These are phyloP conservation scores for Aspidiotus destructor DNA, from an alignment of 2,888 invertebrate species.

Conservation along the genomic window DNA sequence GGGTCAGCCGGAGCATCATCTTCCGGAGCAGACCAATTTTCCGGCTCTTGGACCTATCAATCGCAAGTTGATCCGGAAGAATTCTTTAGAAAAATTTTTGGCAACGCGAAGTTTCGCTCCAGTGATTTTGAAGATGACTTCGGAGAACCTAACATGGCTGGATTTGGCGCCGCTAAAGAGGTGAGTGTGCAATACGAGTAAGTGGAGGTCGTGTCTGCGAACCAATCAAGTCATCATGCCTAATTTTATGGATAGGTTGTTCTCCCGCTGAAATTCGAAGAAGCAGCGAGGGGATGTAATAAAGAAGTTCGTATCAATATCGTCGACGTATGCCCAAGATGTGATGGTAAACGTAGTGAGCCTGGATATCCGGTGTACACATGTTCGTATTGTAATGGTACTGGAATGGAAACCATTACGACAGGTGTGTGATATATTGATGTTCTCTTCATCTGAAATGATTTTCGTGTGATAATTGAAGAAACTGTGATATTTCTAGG, in stretches of 20 bases:
- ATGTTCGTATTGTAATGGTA: constrained; percentile 90
- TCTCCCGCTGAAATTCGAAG: constrained; percentile 80
- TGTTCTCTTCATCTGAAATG: constrained; percentile 5
- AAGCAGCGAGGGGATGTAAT: constrained; percentile 91
- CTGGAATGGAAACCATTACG: constrained; percentile 86
- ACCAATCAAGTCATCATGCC: neutral
- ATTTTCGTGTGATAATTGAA: neutral
- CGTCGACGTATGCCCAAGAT: constrained; percentile 84
- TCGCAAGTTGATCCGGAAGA: constrained; percentile 92
- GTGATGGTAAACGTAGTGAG: constrained; percentile 74
- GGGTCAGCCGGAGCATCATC: constrained; percentile 48
- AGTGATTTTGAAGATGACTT: constrained; percentile 61
- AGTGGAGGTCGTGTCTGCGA: neutral
- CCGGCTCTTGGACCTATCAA: constrained; percentile 73
- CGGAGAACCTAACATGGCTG: constrained; percentile 70
- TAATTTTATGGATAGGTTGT: constrained; percentile 51
- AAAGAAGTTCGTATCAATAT: constrained; percentile 88
- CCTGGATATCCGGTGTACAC: constrained; percentile 80
- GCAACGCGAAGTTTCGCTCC: constrained; percentile 40
- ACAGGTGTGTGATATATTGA: constrained; percentile 46
- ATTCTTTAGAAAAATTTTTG: constrained; percentile 87
- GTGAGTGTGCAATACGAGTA: constrained; percentile 45
- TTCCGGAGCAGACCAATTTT: constrained; percentile 49
- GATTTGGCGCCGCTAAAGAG: constrained; percentile 86
- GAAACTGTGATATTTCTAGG: constrained; percentile 45